phyloP scores from a whole-genome alignment of 2,797 vertebrate genomes.

The Amblyraja radiata region DNA sequence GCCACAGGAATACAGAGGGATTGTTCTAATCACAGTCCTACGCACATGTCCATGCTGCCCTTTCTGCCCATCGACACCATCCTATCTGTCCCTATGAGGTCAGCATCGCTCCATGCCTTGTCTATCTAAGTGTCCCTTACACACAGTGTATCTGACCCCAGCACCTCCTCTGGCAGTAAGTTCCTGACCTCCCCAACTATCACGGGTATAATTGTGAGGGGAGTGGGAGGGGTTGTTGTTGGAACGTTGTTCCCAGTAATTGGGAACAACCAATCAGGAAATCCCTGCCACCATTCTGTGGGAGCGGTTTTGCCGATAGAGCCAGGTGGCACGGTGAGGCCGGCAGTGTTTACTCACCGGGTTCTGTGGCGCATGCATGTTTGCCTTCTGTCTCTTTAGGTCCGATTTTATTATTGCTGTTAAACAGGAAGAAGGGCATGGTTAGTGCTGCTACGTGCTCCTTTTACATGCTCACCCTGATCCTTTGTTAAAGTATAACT shows the following conservation, averaged over 20 bases:
- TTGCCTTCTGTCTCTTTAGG: conserved; percentile 78
- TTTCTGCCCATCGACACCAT: too few species aligned
- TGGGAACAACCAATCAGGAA: not conserved
- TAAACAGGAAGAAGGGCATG: conserved; percentile 34
- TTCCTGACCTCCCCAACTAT: too few species aligned
- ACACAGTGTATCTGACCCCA: too few species aligned
- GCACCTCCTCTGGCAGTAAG: too few species aligned
- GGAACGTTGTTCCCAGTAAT: not conserved
- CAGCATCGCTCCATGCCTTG: too few species aligned
- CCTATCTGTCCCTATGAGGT: too few species aligned
- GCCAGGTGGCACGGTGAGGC: not conserved
- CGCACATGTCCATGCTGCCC: too few species aligned
- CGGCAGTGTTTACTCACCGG: conserved; percentile 61
- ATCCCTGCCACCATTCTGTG: not conserved
- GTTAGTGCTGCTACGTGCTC: not conserved
- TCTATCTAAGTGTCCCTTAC: too few species aligned
- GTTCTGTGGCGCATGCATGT: conserved; percentile 50
- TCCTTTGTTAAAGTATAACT: conserved; percentile 26
- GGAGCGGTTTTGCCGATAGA: not conserved
- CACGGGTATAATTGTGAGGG: not conserved
- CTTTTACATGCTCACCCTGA: not conserved
- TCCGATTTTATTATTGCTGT: conserved; percentile 82
- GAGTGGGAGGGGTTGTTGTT: not conserved
- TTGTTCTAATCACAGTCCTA: too few species aligned
- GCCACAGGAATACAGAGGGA: too few species aligned